Base-by-base conservation (phyloP, 2,888 invertebrate species). In the Amblyjoppa fuscipennis region DNA sequence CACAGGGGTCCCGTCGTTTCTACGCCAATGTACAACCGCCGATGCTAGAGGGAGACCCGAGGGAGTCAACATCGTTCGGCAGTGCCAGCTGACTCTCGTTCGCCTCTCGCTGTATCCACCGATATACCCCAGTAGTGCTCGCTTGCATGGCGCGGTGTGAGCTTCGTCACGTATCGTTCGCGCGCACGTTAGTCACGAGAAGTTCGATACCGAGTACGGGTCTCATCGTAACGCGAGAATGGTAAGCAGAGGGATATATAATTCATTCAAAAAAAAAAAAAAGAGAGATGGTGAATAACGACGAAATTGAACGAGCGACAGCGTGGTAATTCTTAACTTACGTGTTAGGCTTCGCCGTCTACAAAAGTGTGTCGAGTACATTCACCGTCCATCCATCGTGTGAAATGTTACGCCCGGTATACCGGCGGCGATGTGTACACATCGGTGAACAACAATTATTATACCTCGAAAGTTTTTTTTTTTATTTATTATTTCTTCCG, bases 41-140 rank as follows among this genome's bases (percentile, higher is more conserved):
- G 38, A 70, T 73, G 73, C 64, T 53, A 28, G 71, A 69, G 73
- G 61, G 53, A 53, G 53, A 73, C 69, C 20, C 59, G 59, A 28
- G 45, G 45, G 81, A 87, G 87, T 87, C 86, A 86, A 88, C 84
- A 87, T 83, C 71, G 80, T 34, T 70, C 41, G 51, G 41, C 89
- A 90, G 90, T 90, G 89, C 90, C 92, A 92, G 92, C 92, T 91
- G 92, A 92, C 89, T 90, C 89, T 90, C 90, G 90, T 89, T 89
- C 89, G 87, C 53, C 84, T 88, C 87, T 87, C 87, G 87, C 86
- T 78, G 87, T 56, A 77, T 73, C 34, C 83, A 31, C 75, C 69
- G 56, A 34, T 31, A 59, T 11, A 51, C 53, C 34, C 45, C 28
- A 64, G 77, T 78, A 85, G 82, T 86, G 81, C 84, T 84, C 75